Evolutionary conservation across 2,888 invertebrate species (phyloP).

Genomic region (Eupithecia tripunctaria): DNA sequence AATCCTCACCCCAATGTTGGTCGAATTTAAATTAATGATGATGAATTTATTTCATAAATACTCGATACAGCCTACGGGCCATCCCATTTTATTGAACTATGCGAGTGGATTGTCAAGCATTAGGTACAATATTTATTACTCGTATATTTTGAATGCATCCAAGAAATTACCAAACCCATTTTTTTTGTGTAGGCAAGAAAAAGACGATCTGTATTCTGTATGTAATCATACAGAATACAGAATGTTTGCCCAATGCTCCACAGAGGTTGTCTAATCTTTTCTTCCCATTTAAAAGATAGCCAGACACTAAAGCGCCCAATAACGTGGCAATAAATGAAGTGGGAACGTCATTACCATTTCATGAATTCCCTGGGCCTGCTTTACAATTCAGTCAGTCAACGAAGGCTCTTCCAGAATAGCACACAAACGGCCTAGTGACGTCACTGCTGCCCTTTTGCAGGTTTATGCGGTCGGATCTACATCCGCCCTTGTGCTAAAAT

Average conservation of each 20-base stretch:
- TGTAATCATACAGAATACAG: no score
- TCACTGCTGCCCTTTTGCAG: slow-evolving; percentile 31
- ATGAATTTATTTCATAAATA: no score
- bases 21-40: no score
- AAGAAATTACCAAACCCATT: no score
- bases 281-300: neutral
- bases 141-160: no score
- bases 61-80: no score
- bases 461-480: slow-evolving; percentile 12
- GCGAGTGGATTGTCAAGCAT: no score
- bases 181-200: no score
- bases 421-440: slow-evolving; percentile 22
- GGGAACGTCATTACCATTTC: slow-evolving; percentile 6
- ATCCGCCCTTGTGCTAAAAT: slow-evolving; percentile 24
- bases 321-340: slow-evolving; percentile 4
- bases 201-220: no score
- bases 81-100: no score
- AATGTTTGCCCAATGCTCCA: rapidly evolving
- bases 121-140: no score
- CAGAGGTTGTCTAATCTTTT: neutral
- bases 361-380: neutral
- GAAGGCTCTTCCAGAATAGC: slow-evolving; percentile 6
- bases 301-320: neutral
- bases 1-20: no score
- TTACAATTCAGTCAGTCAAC: neutral